Evolutionary conservation across 2,113 vertebrate species (phyloP).

Genomic region (Bubo blakistoni): DNA sequence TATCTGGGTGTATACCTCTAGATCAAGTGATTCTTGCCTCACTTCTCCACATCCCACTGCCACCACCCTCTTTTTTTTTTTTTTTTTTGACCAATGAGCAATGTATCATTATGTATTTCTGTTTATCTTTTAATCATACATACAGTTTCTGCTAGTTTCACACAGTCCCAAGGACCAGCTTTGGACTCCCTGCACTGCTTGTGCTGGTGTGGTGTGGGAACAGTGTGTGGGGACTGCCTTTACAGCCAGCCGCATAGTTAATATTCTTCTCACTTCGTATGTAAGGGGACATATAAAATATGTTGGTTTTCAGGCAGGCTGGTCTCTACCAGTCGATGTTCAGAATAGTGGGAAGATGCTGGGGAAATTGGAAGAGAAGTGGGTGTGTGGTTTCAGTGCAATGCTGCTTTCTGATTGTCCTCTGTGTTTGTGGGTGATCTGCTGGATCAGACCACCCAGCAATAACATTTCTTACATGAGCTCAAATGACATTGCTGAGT

Average conservation of each 20-base stretch:
- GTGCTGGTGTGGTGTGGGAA: background rate
- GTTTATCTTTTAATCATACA: background rate
- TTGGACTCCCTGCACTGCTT: background rate
- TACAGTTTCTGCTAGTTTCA: background rate
- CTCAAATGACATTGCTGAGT: background rate
- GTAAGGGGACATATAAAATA: background rate
- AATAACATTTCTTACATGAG: rapidly evolving
- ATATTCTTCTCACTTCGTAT: background rate
- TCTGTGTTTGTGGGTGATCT: background rate
- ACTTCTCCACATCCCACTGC: background rate
- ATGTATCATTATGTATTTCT: background rate
- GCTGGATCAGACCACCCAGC: background rate
- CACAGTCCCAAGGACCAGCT: background rate
- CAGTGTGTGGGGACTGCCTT: background rate
- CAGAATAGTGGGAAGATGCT: background rate
- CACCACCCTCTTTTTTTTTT: too few relatives aligned
- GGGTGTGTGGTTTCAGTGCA: background rate
- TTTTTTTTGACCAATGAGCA: background rate
- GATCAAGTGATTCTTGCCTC: background rate
- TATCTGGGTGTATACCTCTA: background rate
- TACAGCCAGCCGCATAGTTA: background rate
- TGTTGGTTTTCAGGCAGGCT: background rate
- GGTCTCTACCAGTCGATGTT: background rate
- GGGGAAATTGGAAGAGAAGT: background rate
- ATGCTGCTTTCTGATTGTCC: background rate